Evolutionary conservation across 1,140 invertebrate genomes (phyloP).

Genomic region (Rhizoglyphus robini): DNA sequence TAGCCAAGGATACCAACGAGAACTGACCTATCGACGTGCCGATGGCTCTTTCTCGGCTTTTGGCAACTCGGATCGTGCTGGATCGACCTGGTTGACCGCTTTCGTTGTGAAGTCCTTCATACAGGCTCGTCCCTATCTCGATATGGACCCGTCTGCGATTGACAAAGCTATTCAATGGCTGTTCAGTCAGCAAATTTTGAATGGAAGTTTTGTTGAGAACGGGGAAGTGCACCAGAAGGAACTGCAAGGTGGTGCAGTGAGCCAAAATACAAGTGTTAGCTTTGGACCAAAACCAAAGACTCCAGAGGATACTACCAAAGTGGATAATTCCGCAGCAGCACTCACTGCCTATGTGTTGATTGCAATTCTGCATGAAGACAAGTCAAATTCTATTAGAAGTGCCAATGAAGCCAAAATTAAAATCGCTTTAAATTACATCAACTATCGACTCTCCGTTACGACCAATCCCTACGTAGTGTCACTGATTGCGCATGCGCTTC

Average conservation of each 20-base stretch:
- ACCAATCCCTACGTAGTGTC: constrained; percentile 62
- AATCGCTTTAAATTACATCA: constrained; percentile 58
- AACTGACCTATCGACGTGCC: constrained; percentile 69
- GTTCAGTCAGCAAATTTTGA: constrained; percentile 50
- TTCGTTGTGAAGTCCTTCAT: constrained; percentile 77
- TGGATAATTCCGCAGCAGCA: constrained; percentile 37
- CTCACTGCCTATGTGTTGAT: constrained; percentile 69
- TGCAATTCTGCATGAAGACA: constrained; percentile 60
- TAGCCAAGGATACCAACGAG: constrained; percentile 74
- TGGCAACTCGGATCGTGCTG: too few relatives aligned
- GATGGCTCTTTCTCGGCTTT: constrained; percentile 95
- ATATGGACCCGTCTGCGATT: constrained; percentile 56
- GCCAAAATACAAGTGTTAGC: too few relatives aligned
- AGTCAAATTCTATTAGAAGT: constrained; percentile 26
- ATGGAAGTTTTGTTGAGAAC: constrained; percentile 72
- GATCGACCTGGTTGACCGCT: constrained; percentile 93
- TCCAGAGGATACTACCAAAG: neutral
- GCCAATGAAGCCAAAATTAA: constrained; percentile 43
- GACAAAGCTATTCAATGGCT: constrained; percentile 63
- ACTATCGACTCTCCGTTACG: constrained; percentile 48
- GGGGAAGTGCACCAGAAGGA: too few relatives aligned
- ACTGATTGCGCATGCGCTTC: too few relatives aligned
- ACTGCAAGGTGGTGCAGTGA: constrained; percentile 44
- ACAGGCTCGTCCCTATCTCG: too few relatives aligned
- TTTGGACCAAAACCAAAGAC: neutral